A percentile compares a stretch with the other conserved stretches of the same genome.
Conservation (phyloP, 2,797 vertebrate genomes). For the Pogoniulus pusillus region DNA sequence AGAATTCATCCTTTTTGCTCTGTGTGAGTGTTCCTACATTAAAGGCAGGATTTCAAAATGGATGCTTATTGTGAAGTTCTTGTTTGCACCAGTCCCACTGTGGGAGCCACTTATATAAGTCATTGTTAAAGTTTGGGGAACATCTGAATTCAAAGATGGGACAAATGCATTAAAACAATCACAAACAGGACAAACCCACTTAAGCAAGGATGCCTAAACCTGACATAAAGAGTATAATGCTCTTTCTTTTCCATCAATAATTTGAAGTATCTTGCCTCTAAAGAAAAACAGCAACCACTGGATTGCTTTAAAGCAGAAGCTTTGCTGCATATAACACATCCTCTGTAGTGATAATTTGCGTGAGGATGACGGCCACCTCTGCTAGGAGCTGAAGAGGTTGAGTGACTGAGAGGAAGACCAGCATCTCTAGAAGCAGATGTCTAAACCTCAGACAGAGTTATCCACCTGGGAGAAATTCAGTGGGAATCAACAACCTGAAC, state of each 20-base stretch:
- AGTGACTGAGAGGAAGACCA: not conserved
- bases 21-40: not conserved
- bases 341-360: not conserved
- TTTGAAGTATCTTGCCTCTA: not conserved
- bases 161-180: not conserved
- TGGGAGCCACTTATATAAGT: not conserved
- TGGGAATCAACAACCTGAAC: not conserved
- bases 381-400: not conserved
- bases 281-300: not conserved
- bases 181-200: not conserved
- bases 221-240: not conserved
- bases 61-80: conserved; percentile 25
- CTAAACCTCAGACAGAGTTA: not conserved
- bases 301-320: not conserved
- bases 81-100: conserved; percentile 25
- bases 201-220: not conserved
- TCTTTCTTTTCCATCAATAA: not conserved
- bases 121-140: conserved; percentile 7
- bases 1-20: conserved; percentile 1
- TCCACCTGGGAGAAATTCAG: not conserved
- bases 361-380: not conserved
- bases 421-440: not conserved
- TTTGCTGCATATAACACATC: not conserved
- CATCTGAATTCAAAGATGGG: not conserved
- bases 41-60: conserved; percentile 51